phyloP scores from a whole-genome alignment of 2,797 vertebrate genomes.

The Mormyrus hasselquistii region DNA sequence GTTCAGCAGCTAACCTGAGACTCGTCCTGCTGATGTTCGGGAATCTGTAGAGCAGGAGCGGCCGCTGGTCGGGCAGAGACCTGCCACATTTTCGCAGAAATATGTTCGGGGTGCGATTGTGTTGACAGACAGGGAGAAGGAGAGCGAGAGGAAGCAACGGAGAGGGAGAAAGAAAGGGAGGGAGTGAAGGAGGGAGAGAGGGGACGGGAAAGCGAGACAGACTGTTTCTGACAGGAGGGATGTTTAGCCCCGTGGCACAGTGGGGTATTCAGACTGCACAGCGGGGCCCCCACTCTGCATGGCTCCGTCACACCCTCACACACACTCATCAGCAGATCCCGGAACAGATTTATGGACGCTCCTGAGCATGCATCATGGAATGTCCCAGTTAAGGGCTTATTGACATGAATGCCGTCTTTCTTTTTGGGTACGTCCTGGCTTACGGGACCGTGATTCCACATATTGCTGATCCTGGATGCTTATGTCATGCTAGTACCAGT shows the following conservation, averaged over 20 bases:
- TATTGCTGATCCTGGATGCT: not conserved
- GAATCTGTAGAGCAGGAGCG: not conserved
- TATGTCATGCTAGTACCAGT: not conserved
- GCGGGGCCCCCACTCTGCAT: not conserved
- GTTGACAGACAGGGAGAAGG: not conserved
- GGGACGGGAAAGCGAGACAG: not conserved
- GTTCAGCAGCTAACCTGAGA: not conserved
- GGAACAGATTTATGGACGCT: not conserved
- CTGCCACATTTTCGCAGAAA: not conserved
- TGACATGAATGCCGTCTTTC: not conserved
- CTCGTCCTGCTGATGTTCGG: not conserved
- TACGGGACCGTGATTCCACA: not conserved
- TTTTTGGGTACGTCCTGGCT: not conserved
- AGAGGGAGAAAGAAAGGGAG: not conserved
- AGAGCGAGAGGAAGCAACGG: not conserved
- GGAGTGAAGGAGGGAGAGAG: not conserved
- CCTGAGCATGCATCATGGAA: not conserved
- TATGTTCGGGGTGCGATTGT: not conserved
- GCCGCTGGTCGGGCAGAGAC: not conserved
- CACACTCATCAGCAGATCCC: slow-evolving; percentile 1
- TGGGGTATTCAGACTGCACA: not conserved
- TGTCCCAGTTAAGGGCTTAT: not conserved
- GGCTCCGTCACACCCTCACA: not conserved
- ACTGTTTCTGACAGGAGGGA: slow-evolving; percentile 2
- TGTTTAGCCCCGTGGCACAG: slow-evolving; percentile 6